Evolutionary conservation across 1,140 invertebrate genomes (phyloP).

Genomic region (Caenorhabditis remanei): DNA sequence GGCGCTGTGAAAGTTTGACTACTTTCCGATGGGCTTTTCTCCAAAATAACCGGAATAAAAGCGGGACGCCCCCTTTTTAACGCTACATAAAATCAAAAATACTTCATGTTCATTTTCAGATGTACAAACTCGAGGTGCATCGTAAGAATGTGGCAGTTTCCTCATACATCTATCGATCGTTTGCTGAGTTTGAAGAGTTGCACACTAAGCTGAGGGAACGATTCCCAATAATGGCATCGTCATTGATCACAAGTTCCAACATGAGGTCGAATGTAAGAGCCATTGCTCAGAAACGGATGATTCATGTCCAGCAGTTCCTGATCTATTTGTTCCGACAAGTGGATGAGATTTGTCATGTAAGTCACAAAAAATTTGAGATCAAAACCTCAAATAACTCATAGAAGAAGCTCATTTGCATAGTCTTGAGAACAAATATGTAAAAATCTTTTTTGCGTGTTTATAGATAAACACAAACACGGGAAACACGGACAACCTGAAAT

Average conservation of each 20-base stretch:
- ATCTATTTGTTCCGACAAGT: conserved; percentile 87
- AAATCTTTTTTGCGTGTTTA: background rate
- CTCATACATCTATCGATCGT: conserved; percentile 89
- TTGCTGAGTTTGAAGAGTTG: conserved; percentile 95
- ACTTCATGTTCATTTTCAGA: conserved; percentile 75
- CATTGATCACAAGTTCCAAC: conserved; percentile 84
- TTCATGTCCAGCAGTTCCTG: conserved; percentile 89
- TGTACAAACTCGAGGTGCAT: conserved; percentile 90
- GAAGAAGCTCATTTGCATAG: too few relatives aligned
- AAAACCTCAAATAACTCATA: too few relatives aligned
- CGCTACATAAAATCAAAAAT: background rate
- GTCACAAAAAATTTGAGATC: background rate
- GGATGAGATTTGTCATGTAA: conserved; percentile 85
- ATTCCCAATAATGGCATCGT: conserved; percentile 78
- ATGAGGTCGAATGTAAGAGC: conserved; percentile 93
- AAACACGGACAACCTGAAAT: conserved; percentile 2
- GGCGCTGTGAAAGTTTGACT: too few relatives aligned
- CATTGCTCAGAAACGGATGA: conserved; percentile 89
- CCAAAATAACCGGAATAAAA: too few relatives aligned
- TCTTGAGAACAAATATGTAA: background rate
- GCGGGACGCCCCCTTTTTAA: too few relatives aligned
- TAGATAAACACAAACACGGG: background rate
- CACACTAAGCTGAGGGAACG: conserved; percentile 88
- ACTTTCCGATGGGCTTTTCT: too few relatives aligned
- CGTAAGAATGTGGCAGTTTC: conserved; percentile 88